These are phyloP conservation scores for Corythaixoides concolor DNA, from an alignment of 2,113 vertebrate genomes.

Conservation along the genomic window DNA sequence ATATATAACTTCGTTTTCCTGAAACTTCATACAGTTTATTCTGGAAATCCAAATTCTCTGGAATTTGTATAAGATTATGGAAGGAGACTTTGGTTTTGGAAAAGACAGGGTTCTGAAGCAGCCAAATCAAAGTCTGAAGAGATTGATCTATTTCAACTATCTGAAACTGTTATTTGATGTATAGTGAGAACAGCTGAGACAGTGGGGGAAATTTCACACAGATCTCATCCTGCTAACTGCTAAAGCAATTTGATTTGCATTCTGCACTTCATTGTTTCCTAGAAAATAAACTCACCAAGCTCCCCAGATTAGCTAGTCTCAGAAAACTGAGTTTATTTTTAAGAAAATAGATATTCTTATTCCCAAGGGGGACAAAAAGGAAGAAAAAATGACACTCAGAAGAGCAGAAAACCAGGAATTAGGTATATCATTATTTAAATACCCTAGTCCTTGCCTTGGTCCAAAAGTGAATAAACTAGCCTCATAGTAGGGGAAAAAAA, in stretches of 20 bases:
- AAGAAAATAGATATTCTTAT: not conserved
- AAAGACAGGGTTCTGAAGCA: not conserved
- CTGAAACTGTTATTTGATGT: constrained; percentile 6
- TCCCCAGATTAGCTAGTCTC: not conserved
- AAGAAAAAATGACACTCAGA: not conserved
- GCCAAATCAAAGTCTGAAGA: not conserved
- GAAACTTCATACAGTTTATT: not conserved
- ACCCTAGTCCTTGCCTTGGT: not conserved
- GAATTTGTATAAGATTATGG: not conserved
- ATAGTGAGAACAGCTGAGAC: constrained; percentile 9
- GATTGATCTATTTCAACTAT: not conserved
- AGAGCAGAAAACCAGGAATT: not conserved
- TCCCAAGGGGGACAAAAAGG: not conserved
- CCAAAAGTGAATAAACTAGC: not conserved
- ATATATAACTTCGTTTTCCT: not conserved
- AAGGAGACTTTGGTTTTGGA: not conserved
- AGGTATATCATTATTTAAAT: not conserved
- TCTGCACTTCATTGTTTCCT: not conserved
- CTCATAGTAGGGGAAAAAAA: not conserved
- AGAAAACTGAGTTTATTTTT: not conserved
- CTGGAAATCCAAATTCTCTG: not conserved
- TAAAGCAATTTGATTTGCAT: not conserved
- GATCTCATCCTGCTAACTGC: not conserved
- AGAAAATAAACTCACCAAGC: not conserved
- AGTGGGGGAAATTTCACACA: not conserved